Evolutionary conservation across 2,888 invertebrate genomes (phyloP).

Genomic region (Dorcus hopei): DNA sequence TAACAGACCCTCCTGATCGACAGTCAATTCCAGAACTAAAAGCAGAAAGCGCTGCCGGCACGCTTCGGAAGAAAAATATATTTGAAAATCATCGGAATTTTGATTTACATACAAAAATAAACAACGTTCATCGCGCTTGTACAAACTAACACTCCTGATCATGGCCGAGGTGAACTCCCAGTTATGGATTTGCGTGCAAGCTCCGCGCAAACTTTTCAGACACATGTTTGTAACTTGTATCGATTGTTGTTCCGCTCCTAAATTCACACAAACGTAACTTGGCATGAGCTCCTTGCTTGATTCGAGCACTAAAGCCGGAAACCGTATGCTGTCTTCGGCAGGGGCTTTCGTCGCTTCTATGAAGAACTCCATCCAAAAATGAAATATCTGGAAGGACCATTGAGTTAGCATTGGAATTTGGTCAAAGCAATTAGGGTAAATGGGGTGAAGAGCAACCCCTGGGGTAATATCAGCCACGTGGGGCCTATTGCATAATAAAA

Average conservation of each 20-base stretch:
- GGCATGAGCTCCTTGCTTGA: slow-evolving; percentile 92
- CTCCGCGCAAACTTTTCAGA: slow-evolving; percentile 69
- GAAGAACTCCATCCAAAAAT: slow-evolving; percentile 99
- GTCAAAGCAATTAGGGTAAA: no score
- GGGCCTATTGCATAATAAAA: no score
- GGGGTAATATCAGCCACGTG: no score
- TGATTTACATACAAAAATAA: slow-evolving; percentile 96
- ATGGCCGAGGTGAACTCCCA: slow-evolving; percentile 91
- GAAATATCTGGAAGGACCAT: slow-evolving; percentile 55
- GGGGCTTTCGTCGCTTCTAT: slow-evolving; percentile 86
- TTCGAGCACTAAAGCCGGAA: slow-evolving; percentile 89
- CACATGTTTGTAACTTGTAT: slow-evolving; percentile 77
- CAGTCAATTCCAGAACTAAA: slow-evolving; percentile 81
- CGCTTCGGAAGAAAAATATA: slow-evolving; percentile 88
- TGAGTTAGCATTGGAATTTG: neutral
- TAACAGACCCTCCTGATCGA: slow-evolving; percentile 69
- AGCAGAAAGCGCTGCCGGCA: slow-evolving; percentile 80
- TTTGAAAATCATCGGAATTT: slow-evolving; percentile 98
- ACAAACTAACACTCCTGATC: slow-evolving; percentile 88
- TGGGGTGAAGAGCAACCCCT: no score
- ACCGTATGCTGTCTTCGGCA: slow-evolving; percentile 78
- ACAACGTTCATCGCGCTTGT: slow-evolving; percentile 93
- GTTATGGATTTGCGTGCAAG: slow-evolving; percentile 83
- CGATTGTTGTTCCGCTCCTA: slow-evolving; percentile 90
- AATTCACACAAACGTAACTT: slow-evolving; percentile 92